Evolutionary conservation across 2,113 vertebrate genomes (phyloP).

Genomic region (Stegastes partitus): DNA sequence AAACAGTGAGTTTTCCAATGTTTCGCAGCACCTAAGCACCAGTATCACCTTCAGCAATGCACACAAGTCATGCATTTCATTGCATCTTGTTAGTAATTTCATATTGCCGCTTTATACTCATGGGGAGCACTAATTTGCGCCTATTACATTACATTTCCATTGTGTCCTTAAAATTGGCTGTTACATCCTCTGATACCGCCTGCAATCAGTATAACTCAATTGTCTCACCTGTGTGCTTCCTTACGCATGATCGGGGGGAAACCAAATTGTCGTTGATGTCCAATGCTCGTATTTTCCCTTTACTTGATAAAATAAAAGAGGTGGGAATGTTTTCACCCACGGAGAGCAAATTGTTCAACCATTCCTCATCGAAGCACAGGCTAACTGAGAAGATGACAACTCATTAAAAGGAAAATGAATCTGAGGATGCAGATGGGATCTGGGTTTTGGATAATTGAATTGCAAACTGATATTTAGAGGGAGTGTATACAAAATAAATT

Average conservation of each 20-base stretch:
- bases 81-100: constrained; percentile 30
- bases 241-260: constrained; percentile 36
- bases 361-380: constrained; percentile 46
- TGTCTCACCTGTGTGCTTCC: constrained; percentile 33
- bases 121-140: constrained; percentile 29
- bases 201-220: constrained; percentile 45
- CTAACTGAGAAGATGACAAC: constrained; percentile 66
- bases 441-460: constrained; percentile 70
- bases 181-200: constrained; percentile 25
- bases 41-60: background rate
- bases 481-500: constrained; percentile 61
- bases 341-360: constrained; percentile 48
- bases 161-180: constrained; percentile 38
- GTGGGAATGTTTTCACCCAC: constrained; percentile 34
- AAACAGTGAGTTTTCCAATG: constrained; percentile 90
- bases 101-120: constrained; percentile 8
- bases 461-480: constrained; percentile 70
- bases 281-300: constrained; percentile 27
- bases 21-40: background rate
- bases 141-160: constrained; percentile 45
- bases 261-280: constrained; percentile 44
- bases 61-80: constrained; percentile 1
- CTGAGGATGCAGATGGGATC: constrained; percentile 68
- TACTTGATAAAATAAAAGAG: constrained; percentile 58
- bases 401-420: constrained; percentile 75